phyloP scores from a whole-genome alignment of 2,888 invertebrate species.

The Julus scanicus region DNA sequence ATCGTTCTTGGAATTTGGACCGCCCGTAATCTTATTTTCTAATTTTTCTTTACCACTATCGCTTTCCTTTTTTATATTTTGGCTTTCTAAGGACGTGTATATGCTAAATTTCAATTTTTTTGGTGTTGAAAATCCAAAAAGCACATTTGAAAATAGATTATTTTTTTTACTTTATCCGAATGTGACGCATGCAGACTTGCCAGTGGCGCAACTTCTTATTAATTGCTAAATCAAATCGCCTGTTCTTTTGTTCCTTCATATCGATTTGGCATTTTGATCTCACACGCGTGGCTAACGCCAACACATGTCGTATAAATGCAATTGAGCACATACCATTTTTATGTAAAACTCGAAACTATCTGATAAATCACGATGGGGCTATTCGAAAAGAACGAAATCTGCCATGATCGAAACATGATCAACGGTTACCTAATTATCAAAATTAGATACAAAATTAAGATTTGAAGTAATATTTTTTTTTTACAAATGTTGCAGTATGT shows the following conservation, averaged over 20 bases:
- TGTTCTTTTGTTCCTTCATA: not conserved
- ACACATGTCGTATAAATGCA: no score
- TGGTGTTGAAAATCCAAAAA: not conserved
- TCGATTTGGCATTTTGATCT: not conserved
- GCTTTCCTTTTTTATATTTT: not conserved
- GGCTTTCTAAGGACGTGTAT: not conserved
- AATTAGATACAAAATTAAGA: no score
- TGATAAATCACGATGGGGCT: no score
- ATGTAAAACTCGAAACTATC: no score
- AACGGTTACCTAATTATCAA: no score
- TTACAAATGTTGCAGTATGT: no score
- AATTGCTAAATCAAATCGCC: not conserved
- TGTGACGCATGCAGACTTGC: not conserved
- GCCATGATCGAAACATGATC: no score
- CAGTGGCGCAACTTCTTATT: no score
- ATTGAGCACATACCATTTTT: no score
- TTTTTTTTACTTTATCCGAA: not conserved
- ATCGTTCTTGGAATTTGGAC: not conserved
- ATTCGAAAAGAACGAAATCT: no score
- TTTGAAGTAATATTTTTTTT: no score
- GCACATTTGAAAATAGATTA: not conserved
- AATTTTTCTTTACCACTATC: slow-evolving; percentile 2
- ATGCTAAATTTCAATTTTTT: not conserved
- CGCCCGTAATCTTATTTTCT: not conserved
- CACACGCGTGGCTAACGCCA: no score